Percentiles rank a stretch among this genome's conserved stretches.
phyloP scores from a whole-genome alignment of 2,113 vertebrate genomes.

The Hemiscyllium ocellatum region DNA sequence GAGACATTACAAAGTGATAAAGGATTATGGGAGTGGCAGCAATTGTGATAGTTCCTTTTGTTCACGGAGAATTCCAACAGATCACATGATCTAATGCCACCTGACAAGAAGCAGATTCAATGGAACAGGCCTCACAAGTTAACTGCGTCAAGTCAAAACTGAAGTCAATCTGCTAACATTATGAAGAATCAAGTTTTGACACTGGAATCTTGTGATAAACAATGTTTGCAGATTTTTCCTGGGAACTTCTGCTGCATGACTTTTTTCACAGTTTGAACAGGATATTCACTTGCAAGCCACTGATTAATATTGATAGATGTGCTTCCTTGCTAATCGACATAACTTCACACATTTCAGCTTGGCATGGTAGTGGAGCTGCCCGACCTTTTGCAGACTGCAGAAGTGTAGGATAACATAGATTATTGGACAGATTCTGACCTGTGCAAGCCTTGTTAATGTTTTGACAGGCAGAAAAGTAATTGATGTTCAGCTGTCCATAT shows the following conservation, averaged over 20 bases:
- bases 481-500: background rate
- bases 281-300: background rate
- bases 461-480: slow-evolving; percentile 7
- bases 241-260: background rate
- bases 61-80: background rate
- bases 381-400: background rate
- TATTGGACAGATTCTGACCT: slow-evolving; percentile 12
- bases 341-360: background rate
- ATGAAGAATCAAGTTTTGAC: background rate
- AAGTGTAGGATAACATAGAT: slow-evolving; percentile 18
- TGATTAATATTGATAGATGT: background rate
- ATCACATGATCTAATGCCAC: background rate
- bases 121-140: background rate
- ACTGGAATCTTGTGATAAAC: background rate
- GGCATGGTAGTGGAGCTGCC: background rate
- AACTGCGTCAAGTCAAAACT: background rate
- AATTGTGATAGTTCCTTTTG: background rate
- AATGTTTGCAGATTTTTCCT: background rate
- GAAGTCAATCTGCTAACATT: background rate
- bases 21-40: background rate
- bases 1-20: background rate
- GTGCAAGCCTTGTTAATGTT: slow-evolving; percentile 8
- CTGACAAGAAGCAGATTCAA: background rate
- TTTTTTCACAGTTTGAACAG: background rate
- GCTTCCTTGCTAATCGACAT: background rate